A percentile compares a stretch with the other conserved stretches of the same genome.
Conservation (phyloP, 2,888 invertebrate genomes). For the Leptura quadrifasciata region DNA sequence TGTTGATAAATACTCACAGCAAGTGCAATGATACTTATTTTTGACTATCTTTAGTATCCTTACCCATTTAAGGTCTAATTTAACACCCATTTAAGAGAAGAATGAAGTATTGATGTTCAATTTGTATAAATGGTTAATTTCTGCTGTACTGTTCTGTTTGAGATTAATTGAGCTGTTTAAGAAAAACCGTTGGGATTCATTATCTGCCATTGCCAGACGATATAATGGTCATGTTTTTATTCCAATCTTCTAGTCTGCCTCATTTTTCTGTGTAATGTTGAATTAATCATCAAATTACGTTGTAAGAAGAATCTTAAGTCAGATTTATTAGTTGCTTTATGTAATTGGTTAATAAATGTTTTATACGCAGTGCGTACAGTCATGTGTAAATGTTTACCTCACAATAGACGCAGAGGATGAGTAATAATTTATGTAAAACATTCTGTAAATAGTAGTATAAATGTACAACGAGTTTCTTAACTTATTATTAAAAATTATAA, state of each 20-base stretch:
- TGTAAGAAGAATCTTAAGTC: too few relatives aligned
- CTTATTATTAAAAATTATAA: too few relatives aligned
- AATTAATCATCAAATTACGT: conserved; percentile 1
- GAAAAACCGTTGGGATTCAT: conserved; percentile 34
- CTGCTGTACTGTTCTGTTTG: conserved; percentile 17
- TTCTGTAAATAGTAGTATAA: too few relatives aligned
- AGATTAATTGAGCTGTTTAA: conserved; percentile 33
- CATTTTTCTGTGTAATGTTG: conserved; percentile 21
- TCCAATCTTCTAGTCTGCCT: conserved; percentile 8
- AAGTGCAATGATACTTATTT: not conserved
- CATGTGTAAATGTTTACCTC: too few relatives aligned
- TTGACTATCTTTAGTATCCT: not conserved
- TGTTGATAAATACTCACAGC: not conserved
- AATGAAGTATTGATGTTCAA: not conserved
- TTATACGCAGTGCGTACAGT: too few relatives aligned
- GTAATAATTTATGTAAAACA: too few relatives aligned
- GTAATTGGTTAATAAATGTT: too few relatives aligned
- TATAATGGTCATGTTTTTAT: conserved; percentile 26
- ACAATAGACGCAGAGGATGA: too few relatives aligned
- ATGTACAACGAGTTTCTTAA: too few relatives aligned
- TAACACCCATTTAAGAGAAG: not conserved
- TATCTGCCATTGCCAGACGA: conserved; percentile 14
- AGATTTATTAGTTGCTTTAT: too few relatives aligned
- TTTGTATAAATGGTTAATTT: conserved; percentile 3
- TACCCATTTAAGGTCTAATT: not conserved